phyloP scores from a whole-genome alignment of 2,888 invertebrate genomes.

The Patella pellucida region DNA sequence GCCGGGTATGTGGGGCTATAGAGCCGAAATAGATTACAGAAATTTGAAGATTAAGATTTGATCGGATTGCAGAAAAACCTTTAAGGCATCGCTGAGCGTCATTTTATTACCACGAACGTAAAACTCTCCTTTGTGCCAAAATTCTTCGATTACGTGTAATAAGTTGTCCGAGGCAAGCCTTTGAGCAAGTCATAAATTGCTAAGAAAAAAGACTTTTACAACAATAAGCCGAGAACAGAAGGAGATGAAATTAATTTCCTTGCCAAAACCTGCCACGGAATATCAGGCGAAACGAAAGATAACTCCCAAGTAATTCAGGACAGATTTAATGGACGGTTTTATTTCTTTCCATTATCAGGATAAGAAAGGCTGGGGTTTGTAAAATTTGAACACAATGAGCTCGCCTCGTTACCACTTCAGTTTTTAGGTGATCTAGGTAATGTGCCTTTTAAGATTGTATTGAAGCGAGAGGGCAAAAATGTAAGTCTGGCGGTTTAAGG shows the following conservation, averaged over 20 bases:
- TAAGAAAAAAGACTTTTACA: conserved; percentile 2
- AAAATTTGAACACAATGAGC: too few species aligned
- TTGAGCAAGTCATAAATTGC: conserved; percentile 10
- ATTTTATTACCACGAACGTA: conserved; percentile 7
- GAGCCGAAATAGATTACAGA: background rate
- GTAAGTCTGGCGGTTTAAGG: too few species aligned
- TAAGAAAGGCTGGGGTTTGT: too few species aligned
- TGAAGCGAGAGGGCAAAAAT: too few species aligned
- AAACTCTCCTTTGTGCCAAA: conserved; percentile 7
- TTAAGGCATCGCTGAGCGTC: background rate
- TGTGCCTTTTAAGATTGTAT: too few species aligned
- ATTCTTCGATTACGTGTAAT: conserved; percentile 10
- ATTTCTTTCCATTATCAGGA: too few species aligned
- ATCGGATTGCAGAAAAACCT: conserved; percentile 3
- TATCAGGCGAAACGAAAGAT: background rate
- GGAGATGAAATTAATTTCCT: conserved; percentile 8
- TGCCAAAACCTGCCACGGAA: background rate
- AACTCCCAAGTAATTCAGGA: background rate
- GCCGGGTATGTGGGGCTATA: background rate
- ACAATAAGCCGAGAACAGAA: background rate
- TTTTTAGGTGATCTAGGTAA: too few species aligned
- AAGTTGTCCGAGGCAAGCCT: conserved; percentile 7
- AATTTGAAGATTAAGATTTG: conserved; percentile 2
- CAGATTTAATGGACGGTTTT: too few species aligned
- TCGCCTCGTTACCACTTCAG: too few species aligned